These are phyloP conservation scores for Aphrocallistes beatrix DNA, from an alignment of 37 sponge, comb jelly and placozoan genomes.

Conservation along the genomic window DNA sequence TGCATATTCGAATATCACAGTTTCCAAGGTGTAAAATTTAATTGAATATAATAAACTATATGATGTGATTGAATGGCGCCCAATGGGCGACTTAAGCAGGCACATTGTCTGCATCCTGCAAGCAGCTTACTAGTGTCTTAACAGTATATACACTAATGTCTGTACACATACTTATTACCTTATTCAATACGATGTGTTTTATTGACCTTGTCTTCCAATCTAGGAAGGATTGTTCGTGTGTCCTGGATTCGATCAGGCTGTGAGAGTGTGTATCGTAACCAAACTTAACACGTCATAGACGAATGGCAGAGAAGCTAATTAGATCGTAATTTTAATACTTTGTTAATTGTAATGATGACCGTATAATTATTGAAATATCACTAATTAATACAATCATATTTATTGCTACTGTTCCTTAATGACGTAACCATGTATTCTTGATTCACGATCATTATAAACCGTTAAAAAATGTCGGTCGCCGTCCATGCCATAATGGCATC, in stretches of 20 bases:
- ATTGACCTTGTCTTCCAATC: not conserved
- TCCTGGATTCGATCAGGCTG: constrained; percentile 89
- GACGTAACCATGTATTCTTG: too few species aligned
- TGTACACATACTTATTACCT: not conserved
- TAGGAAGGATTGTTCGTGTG: constrained; percentile 90
- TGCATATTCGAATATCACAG: constrained; percentile 15
- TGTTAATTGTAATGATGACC: not conserved
- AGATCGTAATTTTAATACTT: not conserved
- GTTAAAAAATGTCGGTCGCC: too few species aligned
- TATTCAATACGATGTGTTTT: not conserved
- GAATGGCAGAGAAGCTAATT: not conserved
- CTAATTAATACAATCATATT: not conserved
- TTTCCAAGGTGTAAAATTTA: not conserved
- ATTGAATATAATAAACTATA: too few species aligned
- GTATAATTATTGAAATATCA: not conserved
- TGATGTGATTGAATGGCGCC: too few species aligned
- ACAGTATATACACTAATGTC: too few species aligned
- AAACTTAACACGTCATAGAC: constrained; percentile 56
- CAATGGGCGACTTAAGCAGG: too few species aligned
- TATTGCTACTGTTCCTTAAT: too few species aligned
- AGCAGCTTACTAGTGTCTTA: too few species aligned
- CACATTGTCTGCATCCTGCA: too few species aligned
- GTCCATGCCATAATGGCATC: too few species aligned
- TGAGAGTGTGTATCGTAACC: constrained; percentile 86
- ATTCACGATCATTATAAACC: too few species aligned